Base-by-base conservation (phyloP, 1,140 invertebrate species). In the Drosophila mauritiana region DNA sequence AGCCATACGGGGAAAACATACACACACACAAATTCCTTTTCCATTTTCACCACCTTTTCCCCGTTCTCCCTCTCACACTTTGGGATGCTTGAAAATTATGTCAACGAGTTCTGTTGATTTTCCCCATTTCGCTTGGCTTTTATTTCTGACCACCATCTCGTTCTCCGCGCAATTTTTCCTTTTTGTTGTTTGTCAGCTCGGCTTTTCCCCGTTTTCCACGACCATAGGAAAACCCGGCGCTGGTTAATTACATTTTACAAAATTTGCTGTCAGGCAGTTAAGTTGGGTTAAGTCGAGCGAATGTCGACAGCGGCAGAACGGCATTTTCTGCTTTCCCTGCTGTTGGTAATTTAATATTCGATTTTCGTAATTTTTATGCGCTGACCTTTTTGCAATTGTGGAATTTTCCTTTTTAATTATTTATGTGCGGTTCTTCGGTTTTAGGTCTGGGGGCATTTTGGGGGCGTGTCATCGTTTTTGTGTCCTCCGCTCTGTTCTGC, bases 211-310 rank as follows among this genome's bases (percentile, higher is more conserved):
- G 39, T 69, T 69, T 69, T 70, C 37, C 67, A 36, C 42, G 36
- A 52, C 67, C 53, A 42, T 40, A 48, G 67, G 63, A 69, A 37
- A 69, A 39, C 37, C 73, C 68, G 72, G 57, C 80, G 84, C 69
- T 91, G 88, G 89, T 91, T 91, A 91, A 91, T 91, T 91, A 91
- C 89, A 91, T 91, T 91, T 91, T 82, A 88, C 76, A 85, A 89
- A 91, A 85, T 91, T 88, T 91, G 78, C 88, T 84, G 86, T 91
- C 88, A 91, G 88, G 88, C 80, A 89, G 84, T 89, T 89, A 89
- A 89, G 84, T 89, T 89, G 85, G 84, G 84, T 89, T 89, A 89
- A 89, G 84, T 89, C 84, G 84, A 89, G 80, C 77, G 67, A 59
- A 46, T 65, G 65, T 39, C 53, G 51, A 40, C 68, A 34, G 62